Conservation (phyloP, 2,113 vertebrate genomes). For the Emydocephalus ijimae region DNA sequence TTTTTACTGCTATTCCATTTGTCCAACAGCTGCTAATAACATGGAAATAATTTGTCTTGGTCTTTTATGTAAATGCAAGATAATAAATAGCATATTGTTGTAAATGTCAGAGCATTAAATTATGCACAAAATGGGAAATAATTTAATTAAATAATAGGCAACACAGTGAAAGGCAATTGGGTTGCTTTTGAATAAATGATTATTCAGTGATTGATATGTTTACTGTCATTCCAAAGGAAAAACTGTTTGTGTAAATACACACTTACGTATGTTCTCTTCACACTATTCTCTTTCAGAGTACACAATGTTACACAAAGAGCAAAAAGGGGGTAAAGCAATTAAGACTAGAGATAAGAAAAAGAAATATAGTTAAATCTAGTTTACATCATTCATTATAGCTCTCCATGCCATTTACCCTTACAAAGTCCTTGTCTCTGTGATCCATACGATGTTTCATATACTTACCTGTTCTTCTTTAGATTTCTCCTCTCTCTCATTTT, state of each 20-base stretch:
- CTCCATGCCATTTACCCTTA: background rate
- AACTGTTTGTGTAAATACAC: background rate
- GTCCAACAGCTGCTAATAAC: background rate
- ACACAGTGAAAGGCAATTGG: background rate
- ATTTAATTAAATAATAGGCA: background rate
- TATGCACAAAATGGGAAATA: background rate
- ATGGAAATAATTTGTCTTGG: background rate
- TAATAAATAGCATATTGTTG: background rate
- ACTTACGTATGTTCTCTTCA: background rate
- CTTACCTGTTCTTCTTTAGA: background rate
- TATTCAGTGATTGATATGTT: background rate
- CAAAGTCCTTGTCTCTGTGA: background rate
- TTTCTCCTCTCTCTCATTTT: background rate
- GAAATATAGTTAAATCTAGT: background rate
- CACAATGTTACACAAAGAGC: background rate
- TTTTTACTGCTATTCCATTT: background rate
- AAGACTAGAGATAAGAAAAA: background rate
- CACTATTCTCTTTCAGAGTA: background rate
- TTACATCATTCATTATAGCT: background rate
- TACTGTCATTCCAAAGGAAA: background rate
- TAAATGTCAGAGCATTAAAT: background rate
- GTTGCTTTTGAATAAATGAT: background rate
- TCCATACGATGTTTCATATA: background rate
- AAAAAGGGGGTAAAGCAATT: background rate
- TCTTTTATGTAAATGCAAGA: background rate